phyloP scores from a whole-genome alignment of 2,797 vertebrate species.

The Chelmon rostratus region DNA sequence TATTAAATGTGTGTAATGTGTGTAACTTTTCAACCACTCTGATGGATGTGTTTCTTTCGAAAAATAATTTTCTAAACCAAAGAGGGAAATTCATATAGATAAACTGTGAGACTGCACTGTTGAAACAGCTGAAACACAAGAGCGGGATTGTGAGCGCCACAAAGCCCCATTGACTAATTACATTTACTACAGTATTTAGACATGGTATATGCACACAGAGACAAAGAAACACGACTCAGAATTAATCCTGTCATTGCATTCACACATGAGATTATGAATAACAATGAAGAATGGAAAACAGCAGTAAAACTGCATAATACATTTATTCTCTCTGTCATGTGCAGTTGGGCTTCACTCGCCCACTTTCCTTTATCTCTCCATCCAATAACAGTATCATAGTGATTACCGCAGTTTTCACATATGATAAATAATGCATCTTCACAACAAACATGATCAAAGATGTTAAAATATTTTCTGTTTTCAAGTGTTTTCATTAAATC shows the following conservation, averaged over 20 bases:
- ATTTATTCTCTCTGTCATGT: constrained; percentile 15
- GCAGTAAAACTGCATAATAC: neutral
- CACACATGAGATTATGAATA: constrained; percentile 1
- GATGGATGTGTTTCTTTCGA: neutral
- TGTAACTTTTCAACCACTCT: neutral
- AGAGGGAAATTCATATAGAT: neutral
- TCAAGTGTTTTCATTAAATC: no score
- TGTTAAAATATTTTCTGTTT: no score
- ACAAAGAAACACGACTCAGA: constrained; percentile 1
- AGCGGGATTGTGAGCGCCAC: neutral
- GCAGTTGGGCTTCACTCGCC: neutral
- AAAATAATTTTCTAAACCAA: neutral
- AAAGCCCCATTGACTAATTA: neutral
- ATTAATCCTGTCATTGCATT: neutral
- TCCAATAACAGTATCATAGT: constrained; percentile 2
- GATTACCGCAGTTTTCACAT: constrained; percentile 14
- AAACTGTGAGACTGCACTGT: neutral
- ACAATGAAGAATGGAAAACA: constrained; percentile 16
- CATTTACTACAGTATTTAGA: neutral
- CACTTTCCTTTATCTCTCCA: constrained; percentile 1
- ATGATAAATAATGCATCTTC: neutral
- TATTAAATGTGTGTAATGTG: neutral
- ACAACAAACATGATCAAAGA: neutral
- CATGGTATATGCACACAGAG: neutral
- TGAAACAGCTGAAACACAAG: neutral